Conservation (phyloP, 2,113 vertebrate genomes). For the Cryptomyrus ogoouensis region DNA sequence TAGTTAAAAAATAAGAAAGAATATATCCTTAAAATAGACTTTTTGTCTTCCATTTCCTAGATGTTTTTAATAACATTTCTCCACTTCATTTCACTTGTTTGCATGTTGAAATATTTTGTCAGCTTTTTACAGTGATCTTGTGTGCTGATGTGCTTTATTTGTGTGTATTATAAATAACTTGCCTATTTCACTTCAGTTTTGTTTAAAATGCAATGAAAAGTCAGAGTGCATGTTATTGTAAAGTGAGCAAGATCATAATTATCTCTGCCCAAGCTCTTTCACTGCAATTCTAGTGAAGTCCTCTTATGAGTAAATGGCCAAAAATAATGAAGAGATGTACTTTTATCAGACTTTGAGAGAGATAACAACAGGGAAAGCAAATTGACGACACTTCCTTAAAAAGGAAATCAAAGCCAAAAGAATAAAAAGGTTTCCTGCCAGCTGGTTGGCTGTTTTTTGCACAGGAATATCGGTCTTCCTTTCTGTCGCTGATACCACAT, state of each 20-base stretch:
- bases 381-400: conserved; percentile 18
- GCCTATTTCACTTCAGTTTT: neutral
- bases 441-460: conserved; percentile 25
- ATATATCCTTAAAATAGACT: neutral
- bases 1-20: neutral
- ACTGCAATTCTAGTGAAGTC: neutral
- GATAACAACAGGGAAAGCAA: neutral
- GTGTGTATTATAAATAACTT: neutral
- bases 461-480: conserved; percentile 26
- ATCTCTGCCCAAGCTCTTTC: neutral
- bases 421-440: conserved; percentile 41
- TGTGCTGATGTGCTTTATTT: neutral
- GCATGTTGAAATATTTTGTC: neutral
- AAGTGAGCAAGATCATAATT: neutral
- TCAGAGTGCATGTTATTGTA: neutral
- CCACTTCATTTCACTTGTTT: neutral
- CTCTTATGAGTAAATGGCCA: neutral
- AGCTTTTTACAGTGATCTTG: neutral
- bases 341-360: neutral
- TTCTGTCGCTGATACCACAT: conserved; percentile 14
- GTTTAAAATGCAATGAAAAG: neutral
- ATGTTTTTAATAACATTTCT: neutral
- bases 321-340: neutral
- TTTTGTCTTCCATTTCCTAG: neutral
- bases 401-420: conserved; percentile 36